Base-by-base conservation (phyloP, 2,888 invertebrate genomes). In the Cabera pusaria region DNA sequence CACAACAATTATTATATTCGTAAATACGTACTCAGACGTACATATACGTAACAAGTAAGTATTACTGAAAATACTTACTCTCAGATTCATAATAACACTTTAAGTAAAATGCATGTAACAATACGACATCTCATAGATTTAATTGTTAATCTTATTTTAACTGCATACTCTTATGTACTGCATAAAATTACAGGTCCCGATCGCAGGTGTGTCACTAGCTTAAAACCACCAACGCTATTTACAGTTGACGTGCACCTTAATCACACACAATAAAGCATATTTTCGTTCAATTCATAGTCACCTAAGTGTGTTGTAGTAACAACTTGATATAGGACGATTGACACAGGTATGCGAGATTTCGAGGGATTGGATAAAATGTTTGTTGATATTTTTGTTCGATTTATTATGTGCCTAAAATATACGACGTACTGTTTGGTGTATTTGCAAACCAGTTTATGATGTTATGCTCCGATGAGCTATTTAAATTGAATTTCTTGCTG, bases 201-300 rank as follows among this genome's bases (percentile, higher is more conserved):
- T 45, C 65, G 48, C 75, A 73, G 75, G 74, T 74, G 73, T 59
- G 54, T 48, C 37, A 52, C 51, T 50, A 39, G 45, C 56, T 52
- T 51, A 36, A 44, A 46, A 39, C 42, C 40, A 35, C 12, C 20
- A 10, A 12, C 5, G 18, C 26, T 26, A 44, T 5, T 4, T 28
- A 23, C 29, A 46, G 1, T 5, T 17, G 0, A 20, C 18, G 19
- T 31, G 20, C 16, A 42, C 56, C 28, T 47, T 64, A 55, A 12
- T 0, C 0, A 1, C 1, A 11, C 0, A 2, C 0, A 0, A 7
- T 49, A 58, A 32, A 36, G 49, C 38, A 24, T 6, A 20, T 39
- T 54, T 60, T 40, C 0, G 36, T 31, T 39, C 19, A 23, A 8
- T 4, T 5, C 3, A 0, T 6, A 7, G 6, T n/a, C 10, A 11